These are phyloP conservation scores for Tetrax tetrax DNA, from an alignment of 2,113 vertebrate species.

Conservation along the genomic window DNA sequence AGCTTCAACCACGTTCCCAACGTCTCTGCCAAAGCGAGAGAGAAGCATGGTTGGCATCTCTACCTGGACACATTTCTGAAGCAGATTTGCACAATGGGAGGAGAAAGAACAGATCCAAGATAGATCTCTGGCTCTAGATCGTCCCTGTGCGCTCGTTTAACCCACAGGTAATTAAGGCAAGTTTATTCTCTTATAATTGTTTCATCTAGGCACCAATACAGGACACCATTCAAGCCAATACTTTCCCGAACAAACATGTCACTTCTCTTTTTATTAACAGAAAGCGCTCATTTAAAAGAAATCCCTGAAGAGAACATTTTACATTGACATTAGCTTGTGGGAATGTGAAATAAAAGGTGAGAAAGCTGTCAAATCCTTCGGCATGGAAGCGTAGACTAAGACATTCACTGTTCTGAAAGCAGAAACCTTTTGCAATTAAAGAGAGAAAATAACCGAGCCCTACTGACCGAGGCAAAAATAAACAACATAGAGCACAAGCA, in stretches of 20 bases:
- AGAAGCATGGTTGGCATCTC: accelerated
- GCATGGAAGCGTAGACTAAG: neutral
- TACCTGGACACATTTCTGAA: neutral
- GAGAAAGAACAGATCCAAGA: neutral
- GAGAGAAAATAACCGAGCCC: neutral
- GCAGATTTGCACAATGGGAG: neutral
- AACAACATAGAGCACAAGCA: neutral
- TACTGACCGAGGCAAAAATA: neutral
- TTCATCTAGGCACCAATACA: neutral
- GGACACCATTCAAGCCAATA: neutral
- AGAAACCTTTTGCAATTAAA: neutral
- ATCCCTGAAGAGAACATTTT: neutral
- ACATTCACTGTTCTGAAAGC: neutral
- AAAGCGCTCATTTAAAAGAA: neutral
- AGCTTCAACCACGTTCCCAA: constrained; percentile 91
- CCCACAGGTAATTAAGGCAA: neutral
- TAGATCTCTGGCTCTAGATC: accelerated
- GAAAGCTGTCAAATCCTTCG: neutral
- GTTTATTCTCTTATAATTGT: neutral
- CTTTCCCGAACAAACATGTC: accelerated
- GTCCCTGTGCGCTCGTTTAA: neutral
- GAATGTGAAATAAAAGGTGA: neutral
- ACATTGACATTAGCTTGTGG: neutral
- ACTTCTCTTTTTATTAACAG: neutral
- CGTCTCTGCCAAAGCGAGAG: constrained; percentile 77